Base-by-base conservation (phyloP, 1,140 invertebrate genomes). In the Aculops lycopersici region DNA sequence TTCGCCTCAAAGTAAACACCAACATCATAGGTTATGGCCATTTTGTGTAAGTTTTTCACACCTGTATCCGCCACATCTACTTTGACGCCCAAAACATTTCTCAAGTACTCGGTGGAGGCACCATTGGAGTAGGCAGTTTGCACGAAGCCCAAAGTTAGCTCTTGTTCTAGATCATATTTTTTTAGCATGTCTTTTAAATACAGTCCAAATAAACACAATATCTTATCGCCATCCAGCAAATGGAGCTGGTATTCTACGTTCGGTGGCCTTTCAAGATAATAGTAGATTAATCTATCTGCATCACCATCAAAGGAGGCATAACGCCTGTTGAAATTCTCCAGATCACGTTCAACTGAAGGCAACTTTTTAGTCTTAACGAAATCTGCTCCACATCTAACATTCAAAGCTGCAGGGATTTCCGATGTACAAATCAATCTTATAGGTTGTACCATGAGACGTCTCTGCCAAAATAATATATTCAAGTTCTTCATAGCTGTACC, bases 1-100 rank as follows among this genome's bases (percentile, higher is more conserved):
- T 98, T 98, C 0, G 92, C 86, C 61, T 98, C 92, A 62, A 98
- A 98, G 58, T 97, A 98, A n/a, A 98, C 66, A 3, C 88, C 90
- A 51, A 97, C 72, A 53, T 97, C 88, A 61, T 71, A 94, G 41
- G 80, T 65, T 20, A 67, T 49, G 0, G 90, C 88, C 55, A 72
- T 72, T 48, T 77, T 73, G 55, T 97, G 88, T n/a, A 98, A 60
- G 62, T 95, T 68, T 57, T 97, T 97, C 0, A 97, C 84, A n/a
- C 92, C 92, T 13, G 92, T 98, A 37, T 74, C 67, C 5, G 74
- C 77, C 61, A 77, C 86, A 3, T 66, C 67, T n/a, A 21, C 24
- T 20, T 36, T n/a, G 18, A 47, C 14, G 16, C 41, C 76, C 57
- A 95, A 58, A 50, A 65, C 56, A 19, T 90, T 62, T 12, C 66